Evolutionary conservation across 2,797 vertebrate genomes (phyloP).

Genomic region (Cyprinodon diabolis): DNA sequence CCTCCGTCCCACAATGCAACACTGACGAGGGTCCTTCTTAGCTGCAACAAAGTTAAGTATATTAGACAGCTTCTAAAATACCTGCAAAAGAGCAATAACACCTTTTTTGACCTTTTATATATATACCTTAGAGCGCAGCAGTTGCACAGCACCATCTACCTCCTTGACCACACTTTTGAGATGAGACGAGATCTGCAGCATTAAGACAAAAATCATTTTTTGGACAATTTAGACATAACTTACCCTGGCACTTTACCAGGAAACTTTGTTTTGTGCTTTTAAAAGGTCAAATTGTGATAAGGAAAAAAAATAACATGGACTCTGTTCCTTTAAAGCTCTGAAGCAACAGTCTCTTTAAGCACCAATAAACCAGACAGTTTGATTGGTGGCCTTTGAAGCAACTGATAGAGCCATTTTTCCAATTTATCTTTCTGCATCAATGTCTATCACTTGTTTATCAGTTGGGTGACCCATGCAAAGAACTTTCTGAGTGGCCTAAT

Average conservation of each 20-base stretch:
- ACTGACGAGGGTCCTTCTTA: conserved; percentile 69
- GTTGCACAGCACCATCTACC: conserved; percentile 63
- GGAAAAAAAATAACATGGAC: conserved; percentile 2
- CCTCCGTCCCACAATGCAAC: conserved; percentile 74
- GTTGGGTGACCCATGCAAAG: background rate
- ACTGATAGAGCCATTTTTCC: background rate
- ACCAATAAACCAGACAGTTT: background rate
- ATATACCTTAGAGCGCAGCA: conserved; percentile 69
- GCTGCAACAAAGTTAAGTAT: conserved; percentile 42
- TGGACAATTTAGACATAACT: background rate
- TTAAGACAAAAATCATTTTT: background rate
- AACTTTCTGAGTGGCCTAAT: background rate
- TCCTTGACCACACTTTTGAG: conserved; percentile 45
- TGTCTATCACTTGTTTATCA: background rate
- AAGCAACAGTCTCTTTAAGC: conserved; percentile 9
- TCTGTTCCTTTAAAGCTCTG: background rate
- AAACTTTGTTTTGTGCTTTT: background rate
- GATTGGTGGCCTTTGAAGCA: background rate
- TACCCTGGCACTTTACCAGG: background rate
- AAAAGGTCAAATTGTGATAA: background rate
- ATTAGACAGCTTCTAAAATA: background rate
- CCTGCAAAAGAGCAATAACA: background rate
- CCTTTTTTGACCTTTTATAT: background rate
- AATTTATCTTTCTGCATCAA: background rate
- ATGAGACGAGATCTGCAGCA: conserved; percentile 47